A percentile compares a stretch with the other conserved stretches of the same genome.
Conservation (phyloP, 2,888 invertebrate genomes). For the Baccha elongata region DNA sequence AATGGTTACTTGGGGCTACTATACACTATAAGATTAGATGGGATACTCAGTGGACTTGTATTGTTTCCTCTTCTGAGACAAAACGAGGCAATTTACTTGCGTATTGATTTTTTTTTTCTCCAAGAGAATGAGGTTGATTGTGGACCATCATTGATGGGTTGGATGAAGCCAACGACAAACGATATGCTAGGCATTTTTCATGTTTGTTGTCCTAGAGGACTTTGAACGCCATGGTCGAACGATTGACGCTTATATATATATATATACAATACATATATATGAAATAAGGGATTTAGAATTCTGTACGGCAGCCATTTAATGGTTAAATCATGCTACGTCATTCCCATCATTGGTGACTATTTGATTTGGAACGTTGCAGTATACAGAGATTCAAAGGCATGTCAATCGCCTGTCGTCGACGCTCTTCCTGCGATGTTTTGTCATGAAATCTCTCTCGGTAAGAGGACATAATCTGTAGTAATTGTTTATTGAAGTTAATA, state of each 20-base stretch:
- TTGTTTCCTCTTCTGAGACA: conserved; percentile 50
- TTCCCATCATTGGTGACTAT: conserved; percentile 65
- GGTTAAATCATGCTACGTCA: conserved; percentile 68
- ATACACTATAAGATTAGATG: conserved; percentile 66
- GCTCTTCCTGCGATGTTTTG: not conserved
- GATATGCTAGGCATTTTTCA: conserved; percentile 48
- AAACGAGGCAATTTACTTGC: conserved; percentile 69
- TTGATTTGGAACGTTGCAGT: conserved; percentile 67
- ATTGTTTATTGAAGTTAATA: conserved; percentile 72
- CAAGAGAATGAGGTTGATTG: not conserved
- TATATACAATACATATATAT: no score
- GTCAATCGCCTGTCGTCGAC: conserved; percentile 17
- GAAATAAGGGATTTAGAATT: conserved; percentile 60
- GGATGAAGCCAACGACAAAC: conserved; percentile 21
- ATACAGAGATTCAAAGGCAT: conserved; percentile 35
- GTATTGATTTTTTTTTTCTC: conserved; percentile 57
- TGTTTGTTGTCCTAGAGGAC: conserved; percentile 40
- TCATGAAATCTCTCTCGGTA: conserved; percentile 26
- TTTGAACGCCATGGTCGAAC: not conserved
- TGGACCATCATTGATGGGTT: conserved; percentile 9
- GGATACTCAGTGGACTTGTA: conserved; percentile 57
- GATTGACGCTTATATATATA: not conserved
- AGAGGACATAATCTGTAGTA: conserved; percentile 64
- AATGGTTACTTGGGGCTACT: conserved; percentile 63
- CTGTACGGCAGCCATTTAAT: conserved; percentile 58